These are phyloP conservation scores for Oscheius sp. DNA, from an alignment of 2,888 invertebrate species.

Conservation along the genomic window DNA sequence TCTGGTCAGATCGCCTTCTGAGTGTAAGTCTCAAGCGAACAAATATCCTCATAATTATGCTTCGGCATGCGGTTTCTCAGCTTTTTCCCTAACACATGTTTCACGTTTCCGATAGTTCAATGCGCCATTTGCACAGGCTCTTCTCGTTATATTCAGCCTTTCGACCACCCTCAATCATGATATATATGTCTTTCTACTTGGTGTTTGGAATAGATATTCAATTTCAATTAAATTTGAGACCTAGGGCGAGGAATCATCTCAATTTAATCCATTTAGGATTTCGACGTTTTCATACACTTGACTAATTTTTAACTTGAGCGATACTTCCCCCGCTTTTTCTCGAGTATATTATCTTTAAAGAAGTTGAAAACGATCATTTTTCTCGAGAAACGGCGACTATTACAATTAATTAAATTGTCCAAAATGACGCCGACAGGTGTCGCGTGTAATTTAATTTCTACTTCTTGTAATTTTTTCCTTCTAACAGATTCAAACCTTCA, in stretches of 20 bases:
- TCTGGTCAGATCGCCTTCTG: constrained; percentile 21
- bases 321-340: too few species aligned
- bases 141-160: constrained; percentile 11
- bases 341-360: too few species aligned
- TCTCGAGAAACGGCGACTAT: too few species aligned
- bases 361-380: too few species aligned
- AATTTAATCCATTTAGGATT: constrained; percentile 16
- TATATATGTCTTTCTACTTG: background rate
- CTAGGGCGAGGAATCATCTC: constrained; percentile 22
- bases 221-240: constrained; percentile 19
- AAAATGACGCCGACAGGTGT: too few species aligned
- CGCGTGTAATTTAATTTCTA: too few species aligned
- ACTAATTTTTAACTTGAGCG: too few species aligned
- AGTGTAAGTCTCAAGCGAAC: constrained; percentile 12
- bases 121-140: constrained; percentile 13
- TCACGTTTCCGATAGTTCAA: constrained; percentile 6
- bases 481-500: too few species aligned
- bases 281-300: too few species aligned
- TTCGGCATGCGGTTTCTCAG: constrained; percentile 22
- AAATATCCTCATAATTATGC: constrained; percentile 2
- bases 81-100: constrained; percentile 34
- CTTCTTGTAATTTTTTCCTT: too few species aligned
- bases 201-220: background rate
- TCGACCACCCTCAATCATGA: constrained; percentile 21
- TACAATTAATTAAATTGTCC: too few species aligned